phyloP scores from a whole-genome alignment of 2,113 vertebrate species.

The Tinamus guttatus region DNA sequence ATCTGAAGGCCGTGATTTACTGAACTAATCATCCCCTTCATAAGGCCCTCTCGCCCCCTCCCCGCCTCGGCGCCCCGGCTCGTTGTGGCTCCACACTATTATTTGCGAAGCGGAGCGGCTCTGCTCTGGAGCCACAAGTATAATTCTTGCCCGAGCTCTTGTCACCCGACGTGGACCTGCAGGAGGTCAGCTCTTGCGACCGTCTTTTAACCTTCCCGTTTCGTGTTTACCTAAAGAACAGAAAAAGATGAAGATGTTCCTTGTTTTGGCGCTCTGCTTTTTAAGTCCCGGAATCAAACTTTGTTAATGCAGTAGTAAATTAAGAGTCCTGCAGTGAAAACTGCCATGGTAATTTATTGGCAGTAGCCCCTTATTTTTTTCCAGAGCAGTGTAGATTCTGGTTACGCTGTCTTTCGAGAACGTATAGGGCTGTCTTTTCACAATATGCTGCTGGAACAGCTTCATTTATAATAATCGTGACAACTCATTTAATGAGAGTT shows the following conservation, averaged over 20 bases:
- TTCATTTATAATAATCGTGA: slow-evolving; percentile 36
- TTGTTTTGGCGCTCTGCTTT: background rate
- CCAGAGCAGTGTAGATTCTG: background rate
- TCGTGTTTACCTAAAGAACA: background rate
- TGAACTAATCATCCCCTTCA: slow-evolving; percentile 74
- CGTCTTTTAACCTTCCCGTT: slow-evolving; percentile 63
- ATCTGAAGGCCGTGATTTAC: slow-evolving; percentile 78
- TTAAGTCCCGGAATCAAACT: background rate
- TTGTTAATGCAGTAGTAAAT: background rate
- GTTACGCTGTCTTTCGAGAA: background rate
- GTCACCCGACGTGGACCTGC: slow-evolving; percentile 66
- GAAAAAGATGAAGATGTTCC: background rate
- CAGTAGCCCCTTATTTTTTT: slow-evolving; percentile 19
- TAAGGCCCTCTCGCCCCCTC: background rate
- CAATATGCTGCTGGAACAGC: slow-evolving; percentile 1
- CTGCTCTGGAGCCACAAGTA: slow-evolving; percentile 10
- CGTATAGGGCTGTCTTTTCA: slow-evolving; percentile 5
- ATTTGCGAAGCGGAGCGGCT: background rate
- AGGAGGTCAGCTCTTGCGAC: slow-evolving; percentile 37
- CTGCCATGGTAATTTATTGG: slow-evolving; percentile 17
- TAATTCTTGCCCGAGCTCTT: background rate
- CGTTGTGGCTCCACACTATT: background rate
- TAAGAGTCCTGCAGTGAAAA: slow-evolving; percentile 9
- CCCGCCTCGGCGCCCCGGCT: background rate
- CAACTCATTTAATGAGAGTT: background rate